Evolutionary conservation across 2,888 invertebrate species (phyloP).

Genomic region (Bellardia pandia): DNA sequence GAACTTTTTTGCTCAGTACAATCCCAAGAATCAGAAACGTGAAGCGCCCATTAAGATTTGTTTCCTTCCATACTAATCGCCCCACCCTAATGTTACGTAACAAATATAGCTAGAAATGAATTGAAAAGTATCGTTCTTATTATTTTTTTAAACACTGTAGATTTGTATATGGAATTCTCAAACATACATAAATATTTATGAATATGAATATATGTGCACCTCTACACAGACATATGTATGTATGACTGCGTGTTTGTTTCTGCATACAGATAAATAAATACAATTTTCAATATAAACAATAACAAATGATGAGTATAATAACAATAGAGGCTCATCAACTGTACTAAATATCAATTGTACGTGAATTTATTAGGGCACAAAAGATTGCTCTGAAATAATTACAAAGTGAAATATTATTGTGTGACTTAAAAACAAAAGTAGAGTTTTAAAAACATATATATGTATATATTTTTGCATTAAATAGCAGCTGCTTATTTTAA

Average conservation of each 20-base stretch:
- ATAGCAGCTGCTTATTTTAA: background rate
- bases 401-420: background rate
- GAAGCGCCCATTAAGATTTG: too few relatives aligned
- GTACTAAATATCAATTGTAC: slow-evolving; percentile 28
- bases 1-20: too few relatives aligned
- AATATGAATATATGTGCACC: background rate
- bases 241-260: background rate
- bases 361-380: background rate
- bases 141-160: too few relatives aligned
- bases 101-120: too few relatives aligned
- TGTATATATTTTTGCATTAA: too few relatives aligned
- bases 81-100: too few relatives aligned
- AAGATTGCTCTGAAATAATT: too few relatives aligned
- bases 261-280: slow-evolving; percentile 3
- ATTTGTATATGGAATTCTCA: too few relatives aligned
- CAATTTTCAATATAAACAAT: slow-evolving; percentile 41
- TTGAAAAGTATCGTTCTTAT: too few relatives aligned
- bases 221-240: background rate
- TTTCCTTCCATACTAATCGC: too few relatives aligned
- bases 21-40: too few relatives aligned
- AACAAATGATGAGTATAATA: slow-evolving; percentile 27
- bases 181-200: background rate
- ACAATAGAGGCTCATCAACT: slow-evolving; percentile 49
- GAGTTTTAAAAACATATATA: background rate
- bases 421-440: background rate